Evolutionary conservation across 2,888 invertebrate genomes (phyloP).

Genomic region (Amiota mariae): DNA sequence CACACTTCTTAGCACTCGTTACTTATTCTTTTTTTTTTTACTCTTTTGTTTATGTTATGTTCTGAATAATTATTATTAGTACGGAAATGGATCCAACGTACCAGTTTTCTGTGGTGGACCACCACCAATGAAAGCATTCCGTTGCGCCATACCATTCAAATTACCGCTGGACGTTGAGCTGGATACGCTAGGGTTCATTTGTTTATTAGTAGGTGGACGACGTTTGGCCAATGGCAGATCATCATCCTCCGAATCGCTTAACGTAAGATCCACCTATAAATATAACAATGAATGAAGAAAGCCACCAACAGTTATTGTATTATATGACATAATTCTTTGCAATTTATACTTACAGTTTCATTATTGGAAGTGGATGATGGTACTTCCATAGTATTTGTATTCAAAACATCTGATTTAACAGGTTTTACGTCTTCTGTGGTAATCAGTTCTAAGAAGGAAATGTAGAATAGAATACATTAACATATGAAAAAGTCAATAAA

Average conservation of each 20-base stretch:
- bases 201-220: conserved; percentile 71
- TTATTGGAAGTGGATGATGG: conserved; percentile 73
- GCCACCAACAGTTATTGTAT: not conserved
- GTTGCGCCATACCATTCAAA: conserved; percentile 54
- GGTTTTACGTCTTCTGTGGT: conserved; percentile 69
- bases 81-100: conserved; percentile 71
- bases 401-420: conserved; percentile 53
- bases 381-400: conserved; percentile 65
- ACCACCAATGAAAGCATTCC: conserved; percentile 59
- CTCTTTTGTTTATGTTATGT: conserved; percentile 27
- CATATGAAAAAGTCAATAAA: not conserved
- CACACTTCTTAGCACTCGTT: conserved; percentile 30
- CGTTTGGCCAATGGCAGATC: conserved; percentile 79
- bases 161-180: conserved; percentile 57
- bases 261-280: conserved; percentile 79
- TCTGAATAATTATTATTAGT: conserved; percentile 49
- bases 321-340: not conserved
- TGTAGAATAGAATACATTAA: too few species aligned
- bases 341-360: conserved; percentile 68
- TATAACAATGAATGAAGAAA: not conserved
- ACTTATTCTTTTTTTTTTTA: conserved; percentile 30
- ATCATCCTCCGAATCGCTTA: conserved; percentile 84
- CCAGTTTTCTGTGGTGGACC: conserved; percentile 67
- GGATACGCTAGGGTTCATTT: conserved; percentile 48
- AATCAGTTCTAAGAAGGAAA: conserved; percentile 60